Evolutionary conservation across 2,888 invertebrate species (phyloP), one percentile per base, ranked within the genome.

Genomic region (Barypeithes pellucidus): DNA sequence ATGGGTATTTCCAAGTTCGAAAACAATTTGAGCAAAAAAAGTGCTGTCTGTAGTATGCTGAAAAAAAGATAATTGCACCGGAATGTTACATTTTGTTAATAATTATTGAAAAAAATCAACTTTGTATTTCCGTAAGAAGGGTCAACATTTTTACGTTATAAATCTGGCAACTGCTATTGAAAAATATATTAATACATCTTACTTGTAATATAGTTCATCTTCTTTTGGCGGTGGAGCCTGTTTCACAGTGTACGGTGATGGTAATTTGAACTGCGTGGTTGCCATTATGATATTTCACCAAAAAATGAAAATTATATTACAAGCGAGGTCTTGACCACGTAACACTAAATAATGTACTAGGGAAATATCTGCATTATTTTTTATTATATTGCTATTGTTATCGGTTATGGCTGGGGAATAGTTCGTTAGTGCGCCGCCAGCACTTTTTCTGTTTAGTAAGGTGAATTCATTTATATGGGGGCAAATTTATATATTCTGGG

Each of bases 151-250:
- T 33, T 33, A 33, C 4, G 8, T 8, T 33, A 33, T 33, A 33
- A 33, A 33, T 33, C 8, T 33, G 8, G 33, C 33, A 33, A 8
- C 33, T 5, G 33, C 33, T 3, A 39, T 12, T 39, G 12, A 36
- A 36, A 36, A 43, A 14, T 12, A n/a, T 14, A 16, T 14, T n/a
- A 43, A 45, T 16, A 45, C 4, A 45, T 45, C 86, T 86, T 81
- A 89, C 89, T 87, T 83, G n/a, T 85, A 84, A 73, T 88, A 86
- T 2, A 86, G 76, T 76, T 86, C 87, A 80, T 90, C 89, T 52
- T 88, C 86, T 33, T 79, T 76, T 0, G 89, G 87, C 52, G 88
- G 84, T 0, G 79, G 75, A 7, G 81, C 79, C 11, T 81, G 77
- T 0, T 84, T 75, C 45, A 76, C 79, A 2, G 78, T 79, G 78